Evolutionary conservation across 2,888 invertebrate genomes (phyloP), one percentile per base, ranked within the genome.

Genomic region (Lymantria monacha): DNA sequence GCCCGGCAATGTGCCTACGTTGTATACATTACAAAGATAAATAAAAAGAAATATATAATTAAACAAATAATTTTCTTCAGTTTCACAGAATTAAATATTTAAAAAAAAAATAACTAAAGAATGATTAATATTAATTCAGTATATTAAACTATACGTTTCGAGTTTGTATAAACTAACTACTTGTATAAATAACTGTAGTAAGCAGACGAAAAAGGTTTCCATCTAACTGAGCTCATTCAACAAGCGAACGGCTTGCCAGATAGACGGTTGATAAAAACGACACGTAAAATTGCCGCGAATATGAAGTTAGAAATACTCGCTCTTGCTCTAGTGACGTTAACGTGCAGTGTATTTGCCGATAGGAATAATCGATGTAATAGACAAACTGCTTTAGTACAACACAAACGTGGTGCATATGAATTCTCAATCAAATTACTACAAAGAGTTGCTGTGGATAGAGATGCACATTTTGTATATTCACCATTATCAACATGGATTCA

Each of bases 401-500:
- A 79, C 12, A 83, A 78, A 53, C 55, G 67, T 33, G 79, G 84
- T 0, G 74, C 75, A 0, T 85, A 83, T 53, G 74, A 81, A 1
- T 88, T 87, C 46, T 82, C 88, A 7, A 57, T 78, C 8, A 63
- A 61, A 30, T 64, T 87, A 37, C 53, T 87, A n/a, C 79, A 82
- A 33, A 72, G 81, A 49, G 81, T 85, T 0, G 57, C 76, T 0
- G 66, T 76, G 36, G 74, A 79, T 9, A 79, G 72, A 0, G 66
- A 72, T 3, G 71, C 69, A 0, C 86, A 88, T 59, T 88, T 86
- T 46, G 81, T 84, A 0, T 86, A 74, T 50, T 85, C 88, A 0
- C 88, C 88, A 0, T 49, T 87, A 1, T 75, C 81, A 0, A 78
- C 81, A 2, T 88, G 86, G 84, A 50, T 85, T 37, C 87, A 88